These are phyloP conservation scores for Clarias gariepinus DNA, from an alignment of 2,113 vertebrate species.

Conservation along the genomic window DNA sequence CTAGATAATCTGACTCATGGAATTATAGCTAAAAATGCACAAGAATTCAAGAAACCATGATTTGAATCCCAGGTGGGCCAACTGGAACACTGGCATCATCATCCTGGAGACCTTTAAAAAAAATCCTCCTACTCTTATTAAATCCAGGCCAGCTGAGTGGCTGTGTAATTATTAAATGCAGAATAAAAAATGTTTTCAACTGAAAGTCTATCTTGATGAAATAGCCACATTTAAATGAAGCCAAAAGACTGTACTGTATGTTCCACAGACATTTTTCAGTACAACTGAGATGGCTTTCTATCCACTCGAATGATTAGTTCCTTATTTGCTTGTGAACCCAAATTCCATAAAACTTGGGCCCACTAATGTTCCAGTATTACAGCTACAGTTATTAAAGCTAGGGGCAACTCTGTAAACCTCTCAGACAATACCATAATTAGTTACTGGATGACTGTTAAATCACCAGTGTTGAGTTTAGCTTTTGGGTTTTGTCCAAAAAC, in stretches of 20 bases:
- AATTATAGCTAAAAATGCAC: background rate
- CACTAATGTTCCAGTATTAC: slow-evolving; percentile 22
- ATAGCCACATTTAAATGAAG: slow-evolving; percentile 11
- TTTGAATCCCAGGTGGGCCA: slow-evolving; percentile 5
- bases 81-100: background rate
- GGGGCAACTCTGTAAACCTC: slow-evolving; percentile 2
- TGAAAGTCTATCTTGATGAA: slow-evolving; percentile 1
- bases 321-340: slow-evolving; percentile 20
- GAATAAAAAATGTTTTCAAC: background rate
- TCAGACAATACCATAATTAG: slow-evolving; percentile 9
- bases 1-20: background rate
- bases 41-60: background rate
- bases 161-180: background rate
- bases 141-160: background rate
- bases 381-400: slow-evolving; percentile 25
- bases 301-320: background rate
- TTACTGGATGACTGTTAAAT: slow-evolving; percentile 3
- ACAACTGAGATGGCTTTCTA: background rate
- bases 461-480: background rate
- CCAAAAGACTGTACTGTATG: slow-evolving; percentile 3
- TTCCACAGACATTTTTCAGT: slow-evolving; percentile 10
- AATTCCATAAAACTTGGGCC: slow-evolving; percentile 4
- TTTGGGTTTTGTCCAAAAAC: background rate
- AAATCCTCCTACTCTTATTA: background rate
- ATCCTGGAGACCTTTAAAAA: background rate